Evolutionary conservation across 1,140 invertebrate genomes (phyloP).

Genomic region (Gonioctena quinquepunctata): DNA sequence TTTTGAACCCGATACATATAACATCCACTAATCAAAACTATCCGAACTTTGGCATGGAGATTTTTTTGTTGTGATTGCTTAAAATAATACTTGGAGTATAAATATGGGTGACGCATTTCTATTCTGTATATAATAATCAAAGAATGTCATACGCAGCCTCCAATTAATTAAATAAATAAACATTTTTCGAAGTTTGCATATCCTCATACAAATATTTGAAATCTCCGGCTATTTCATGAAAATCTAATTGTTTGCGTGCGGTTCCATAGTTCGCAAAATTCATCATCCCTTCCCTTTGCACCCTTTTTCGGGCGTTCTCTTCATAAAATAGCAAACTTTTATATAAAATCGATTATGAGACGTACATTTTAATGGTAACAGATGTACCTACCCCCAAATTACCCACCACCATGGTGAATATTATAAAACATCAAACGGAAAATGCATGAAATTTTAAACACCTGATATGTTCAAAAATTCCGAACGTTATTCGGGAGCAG

Average conservation of each 20-base stretch:
- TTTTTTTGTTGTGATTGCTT: no score
- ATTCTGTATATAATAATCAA: no score
- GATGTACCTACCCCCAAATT: conserved; percentile 11
- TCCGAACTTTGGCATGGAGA: no score
- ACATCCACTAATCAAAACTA: no score
- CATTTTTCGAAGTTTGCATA: no score
- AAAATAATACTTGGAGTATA: no score
- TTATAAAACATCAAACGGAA: neutral
- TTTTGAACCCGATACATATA: no score
- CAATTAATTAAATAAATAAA: no score
- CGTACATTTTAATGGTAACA: conserved; percentile 37
- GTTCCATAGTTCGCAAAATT: conserved; percentile 31
- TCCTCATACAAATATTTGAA: conserved; percentile 6
- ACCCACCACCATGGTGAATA: neutral
- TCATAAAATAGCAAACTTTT: conserved; percentile 37
- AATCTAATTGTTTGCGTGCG: conserved; percentile 22
- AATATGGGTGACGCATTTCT: no score
- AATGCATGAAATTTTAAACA: neutral
- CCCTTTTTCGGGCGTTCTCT: conserved; percentile 35
- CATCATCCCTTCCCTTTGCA: conserved; percentile 38
- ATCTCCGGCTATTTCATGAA: conserved; percentile 9
- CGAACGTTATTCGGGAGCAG: neutral
- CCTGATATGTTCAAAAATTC: conserved; percentile 1
- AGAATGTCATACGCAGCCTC: no score
- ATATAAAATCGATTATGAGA: conserved; percentile 42